Percentiles rank a stretch among this genome's conserved stretches.
Evolutionary conservation across 2,113 vertebrate genomes (phyloP).

Genomic region (Microtus pennsylvanicus): DNA sequence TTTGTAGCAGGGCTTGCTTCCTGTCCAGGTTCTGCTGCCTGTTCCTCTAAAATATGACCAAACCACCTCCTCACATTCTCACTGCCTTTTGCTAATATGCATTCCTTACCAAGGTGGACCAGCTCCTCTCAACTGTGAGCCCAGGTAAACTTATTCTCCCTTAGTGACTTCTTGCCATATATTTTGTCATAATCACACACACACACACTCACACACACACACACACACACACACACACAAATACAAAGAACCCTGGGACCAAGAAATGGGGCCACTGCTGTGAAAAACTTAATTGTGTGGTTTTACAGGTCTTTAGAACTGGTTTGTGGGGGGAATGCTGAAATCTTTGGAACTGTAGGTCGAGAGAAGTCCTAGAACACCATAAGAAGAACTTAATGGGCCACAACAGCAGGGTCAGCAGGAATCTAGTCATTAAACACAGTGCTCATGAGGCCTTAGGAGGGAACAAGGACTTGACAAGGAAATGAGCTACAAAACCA

Average conservation of each 20-base stretch:
- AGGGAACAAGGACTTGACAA: not conserved
- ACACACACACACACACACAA: not conserved
- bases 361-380: not conserved
- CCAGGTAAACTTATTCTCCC: not conserved
- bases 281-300: not conserved
- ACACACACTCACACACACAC: not conserved
- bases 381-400: not conserved
- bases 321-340: not conserved
- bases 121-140: not conserved
- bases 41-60: not conserved
- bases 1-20: not conserved
- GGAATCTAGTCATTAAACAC: not conserved
- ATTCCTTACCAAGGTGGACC: not conserved
- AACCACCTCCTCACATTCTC: not conserved
- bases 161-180: not conserved
- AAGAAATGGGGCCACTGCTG: not conserved
- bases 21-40: not conserved
- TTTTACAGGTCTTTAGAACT: not conserved
- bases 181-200: not conserved
- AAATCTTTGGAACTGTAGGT: not conserved
- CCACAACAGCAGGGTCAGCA: not conserved
- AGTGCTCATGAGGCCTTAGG: not conserved
- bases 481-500: not conserved
- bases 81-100: not conserved
- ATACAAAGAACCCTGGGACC: not conserved